Evolutionary conservation across 2,888 invertebrate species (phyloP).

Genomic region (Lithophane semibrunnea): DNA sequence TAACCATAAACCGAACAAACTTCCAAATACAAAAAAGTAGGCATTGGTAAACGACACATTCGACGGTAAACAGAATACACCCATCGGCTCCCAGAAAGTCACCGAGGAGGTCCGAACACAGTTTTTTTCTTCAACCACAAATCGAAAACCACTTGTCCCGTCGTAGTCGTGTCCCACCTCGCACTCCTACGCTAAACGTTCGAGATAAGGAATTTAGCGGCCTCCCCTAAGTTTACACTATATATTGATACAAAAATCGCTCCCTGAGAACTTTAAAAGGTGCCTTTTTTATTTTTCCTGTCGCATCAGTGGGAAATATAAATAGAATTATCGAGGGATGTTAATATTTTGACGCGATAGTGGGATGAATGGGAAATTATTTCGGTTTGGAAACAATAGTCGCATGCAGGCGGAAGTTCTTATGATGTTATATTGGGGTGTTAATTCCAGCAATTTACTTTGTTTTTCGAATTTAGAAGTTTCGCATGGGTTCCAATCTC

Average conservation of each 20-base stretch:
- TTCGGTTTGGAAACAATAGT: constrained; percentile 45
- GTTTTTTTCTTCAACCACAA: constrained; percentile 63
- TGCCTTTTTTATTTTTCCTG: constrained; percentile 76
- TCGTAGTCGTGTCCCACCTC: constrained; percentile 67
- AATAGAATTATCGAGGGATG: constrained; percentile 82
- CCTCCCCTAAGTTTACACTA: constrained; percentile 83
- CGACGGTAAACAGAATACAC: constrained; percentile 54
- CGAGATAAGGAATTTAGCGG: constrained; percentile 89
- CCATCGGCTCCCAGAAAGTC: constrained; percentile 59
- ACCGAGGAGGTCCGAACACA: constrained; percentile 70
- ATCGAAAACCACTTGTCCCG: constrained; percentile 72
- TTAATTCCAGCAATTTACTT: constrained; percentile 17
- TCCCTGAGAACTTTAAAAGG: constrained; percentile 79
- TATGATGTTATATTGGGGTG: constrained; percentile 27
- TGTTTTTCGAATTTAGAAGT: neutral
- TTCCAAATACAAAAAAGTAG: constrained; percentile 35
- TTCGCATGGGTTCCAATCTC: neutral
- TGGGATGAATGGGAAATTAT: constrained; percentile 56
- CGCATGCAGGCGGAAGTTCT: constrained; percentile 10
- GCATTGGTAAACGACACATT: constrained; percentile 53
- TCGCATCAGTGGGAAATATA: constrained; percentile 84
- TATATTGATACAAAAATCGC: constrained; percentile 81
- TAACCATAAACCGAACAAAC: constrained; percentile 41
- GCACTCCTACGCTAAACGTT: constrained; percentile 80
- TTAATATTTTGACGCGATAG: constrained; percentile 66